phyloP scores from a whole-genome alignment of 2,113 vertebrate genomes.

The Alligator sinensis region DNA sequence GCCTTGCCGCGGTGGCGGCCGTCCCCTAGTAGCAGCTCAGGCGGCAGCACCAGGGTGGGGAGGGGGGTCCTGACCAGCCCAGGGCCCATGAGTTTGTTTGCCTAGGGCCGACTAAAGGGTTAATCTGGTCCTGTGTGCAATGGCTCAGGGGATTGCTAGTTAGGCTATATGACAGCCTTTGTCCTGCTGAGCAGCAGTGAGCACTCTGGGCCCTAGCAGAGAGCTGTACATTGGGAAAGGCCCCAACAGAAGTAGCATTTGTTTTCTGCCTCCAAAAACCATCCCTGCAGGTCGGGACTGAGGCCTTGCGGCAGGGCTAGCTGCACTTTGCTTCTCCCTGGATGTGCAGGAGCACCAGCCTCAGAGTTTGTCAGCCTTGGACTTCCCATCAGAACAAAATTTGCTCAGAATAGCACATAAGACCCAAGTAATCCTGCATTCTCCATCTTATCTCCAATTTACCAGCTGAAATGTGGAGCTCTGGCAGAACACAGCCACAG shows the following conservation, averaged over 20 bases:
- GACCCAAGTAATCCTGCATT: rapidly evolving
- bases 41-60: no score
- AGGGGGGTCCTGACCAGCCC: no score
- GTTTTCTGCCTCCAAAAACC: rapidly evolving
- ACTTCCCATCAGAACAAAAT: neutral
- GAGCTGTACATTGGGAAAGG: neutral
- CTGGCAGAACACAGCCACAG: rapidly evolving
- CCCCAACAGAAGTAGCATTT: neutral
- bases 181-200: no score
- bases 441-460: rapidly evolving
- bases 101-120: no score
- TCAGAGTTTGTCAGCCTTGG: neutral
- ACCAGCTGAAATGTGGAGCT: neutral
- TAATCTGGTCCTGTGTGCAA: neutral
- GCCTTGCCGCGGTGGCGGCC: no score
- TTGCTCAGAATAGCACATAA: neutral
- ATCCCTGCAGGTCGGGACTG: rapidly evolving
- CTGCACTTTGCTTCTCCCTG: rapidly evolving
- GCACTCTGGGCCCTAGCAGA: neutral
- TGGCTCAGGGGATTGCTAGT: neutral
- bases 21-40: no score
- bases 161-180: neutral
- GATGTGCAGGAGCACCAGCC: neutral
- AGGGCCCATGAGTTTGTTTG: no score
- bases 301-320: neutral